Evolutionary conservation across 1,140 invertebrate genomes (phyloP).

Genomic region (Saccostrea cuccullata): DNA sequence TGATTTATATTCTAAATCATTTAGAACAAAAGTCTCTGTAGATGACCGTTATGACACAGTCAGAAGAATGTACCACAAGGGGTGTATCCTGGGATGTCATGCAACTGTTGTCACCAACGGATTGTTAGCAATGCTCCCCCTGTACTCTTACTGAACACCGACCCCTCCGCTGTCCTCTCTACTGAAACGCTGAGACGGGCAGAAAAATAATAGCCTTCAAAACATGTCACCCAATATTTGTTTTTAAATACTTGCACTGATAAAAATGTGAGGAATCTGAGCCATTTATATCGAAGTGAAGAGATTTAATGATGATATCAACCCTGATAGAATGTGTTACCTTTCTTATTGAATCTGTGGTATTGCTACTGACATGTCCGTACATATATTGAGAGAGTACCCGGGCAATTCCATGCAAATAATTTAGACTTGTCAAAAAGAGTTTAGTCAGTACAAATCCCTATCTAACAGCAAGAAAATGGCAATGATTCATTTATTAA

Average conservation of each 20-base stretch:
- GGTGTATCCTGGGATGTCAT: constrained; percentile 2
- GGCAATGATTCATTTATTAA: constrained; percentile 30
- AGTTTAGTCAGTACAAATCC: constrained; percentile 6
- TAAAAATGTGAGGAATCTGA: constrained; percentile 26
- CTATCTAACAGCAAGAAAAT: neutral
- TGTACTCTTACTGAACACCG: neutral
- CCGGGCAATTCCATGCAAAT: constrained; percentile 7
- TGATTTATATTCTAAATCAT: no score
- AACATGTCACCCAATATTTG: constrained; percentile 29
- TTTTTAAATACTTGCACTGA: constrained; percentile 38
- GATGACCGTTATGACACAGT: constrained; percentile 6
- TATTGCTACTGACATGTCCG: neutral
- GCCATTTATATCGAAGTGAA: constrained; percentile 19
- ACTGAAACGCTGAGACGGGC: constrained; percentile 21
- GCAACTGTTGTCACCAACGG: neutral
- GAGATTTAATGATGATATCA: constrained; percentile 25
- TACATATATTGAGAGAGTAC: neutral
- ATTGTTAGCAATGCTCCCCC: neutral
- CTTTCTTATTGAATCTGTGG: constrained; percentile 26
- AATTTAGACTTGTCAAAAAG: constrained; percentile 24
- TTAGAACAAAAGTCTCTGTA: neutral
- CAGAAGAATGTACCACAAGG: constrained; percentile 1
- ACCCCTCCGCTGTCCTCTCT: neutral
- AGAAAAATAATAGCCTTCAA: neutral
- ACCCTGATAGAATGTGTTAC: neutral